phyloP scores from a whole-genome alignment of 2,888 invertebrate genomes.

The Coecobrya sp. region DNA sequence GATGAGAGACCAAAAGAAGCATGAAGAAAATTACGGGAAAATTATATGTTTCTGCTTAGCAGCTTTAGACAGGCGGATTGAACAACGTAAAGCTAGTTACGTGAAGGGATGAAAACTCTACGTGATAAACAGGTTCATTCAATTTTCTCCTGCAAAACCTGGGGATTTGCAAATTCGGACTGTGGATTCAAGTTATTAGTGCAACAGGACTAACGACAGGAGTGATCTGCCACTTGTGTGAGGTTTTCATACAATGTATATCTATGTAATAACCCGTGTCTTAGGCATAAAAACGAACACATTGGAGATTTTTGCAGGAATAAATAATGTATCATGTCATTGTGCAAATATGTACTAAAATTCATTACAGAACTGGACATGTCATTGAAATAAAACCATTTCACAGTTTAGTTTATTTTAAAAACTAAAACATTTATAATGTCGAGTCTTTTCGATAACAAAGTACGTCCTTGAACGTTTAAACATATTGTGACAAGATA shows the following conservation, averaged over 20 bases:
- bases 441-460: background rate
- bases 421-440: background rate
- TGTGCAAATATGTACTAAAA: background rate
- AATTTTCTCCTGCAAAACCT: constrained; percentile 20
- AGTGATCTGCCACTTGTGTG: background rate
- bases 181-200: background rate
- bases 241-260: background rate
- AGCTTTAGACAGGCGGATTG: background rate
- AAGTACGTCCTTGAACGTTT: background rate
- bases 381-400: background rate
- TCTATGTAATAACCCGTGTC: background rate
- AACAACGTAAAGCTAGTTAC: background rate
- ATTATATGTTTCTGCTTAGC: constrained; percentile 56
- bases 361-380: background rate
- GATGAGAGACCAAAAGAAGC: background rate
- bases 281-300: background rate
- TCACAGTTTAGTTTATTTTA: background rate
- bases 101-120: background rate
- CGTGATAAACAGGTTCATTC: constrained; percentile 45
- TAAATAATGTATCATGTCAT: too few relatives aligned
- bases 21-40: constrained; percentile 37
- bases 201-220: background rate
- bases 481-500: too few relatives aligned
- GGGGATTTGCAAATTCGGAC: constrained; percentile 31
- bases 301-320: background rate